Conservation (phyloP, 2,888 invertebrate genomes). For the Xanthia togata region DNA sequence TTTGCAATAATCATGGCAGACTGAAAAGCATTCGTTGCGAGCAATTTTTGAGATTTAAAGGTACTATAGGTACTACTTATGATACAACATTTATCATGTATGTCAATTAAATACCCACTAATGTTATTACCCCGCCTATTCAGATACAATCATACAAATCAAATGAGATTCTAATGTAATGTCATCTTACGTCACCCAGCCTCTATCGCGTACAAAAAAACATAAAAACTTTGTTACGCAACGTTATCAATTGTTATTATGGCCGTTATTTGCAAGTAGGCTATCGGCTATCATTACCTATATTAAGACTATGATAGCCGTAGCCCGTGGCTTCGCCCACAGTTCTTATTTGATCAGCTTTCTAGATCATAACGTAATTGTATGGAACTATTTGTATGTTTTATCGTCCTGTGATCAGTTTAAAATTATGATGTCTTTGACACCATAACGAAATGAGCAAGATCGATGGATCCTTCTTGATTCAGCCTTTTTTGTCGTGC, state of each 20-base stretch:
- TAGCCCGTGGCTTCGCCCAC: conserved; percentile 51
- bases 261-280: conserved; percentile 60
- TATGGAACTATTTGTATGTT: conserved; percentile 23
- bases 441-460: background rate
- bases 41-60: background rate
- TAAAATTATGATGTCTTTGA: conserved; percentile 21
- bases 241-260: conserved; percentile 62
- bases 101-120: conserved; percentile 17
- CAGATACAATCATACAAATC: conserved; percentile 28
- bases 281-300: conserved; percentile 62
- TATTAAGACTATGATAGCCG: conserved; percentile 47
- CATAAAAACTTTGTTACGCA: conserved; percentile 51
- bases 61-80: conserved; percentile 1
- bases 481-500: background rate
- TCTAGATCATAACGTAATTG: conserved; percentile 54
- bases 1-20: conserved; percentile 29
- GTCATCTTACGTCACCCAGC: conserved; percentile 54
- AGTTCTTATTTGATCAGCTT: conserved; percentile 51
- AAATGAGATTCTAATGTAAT: conserved; percentile 40
- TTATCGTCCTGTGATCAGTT: conserved; percentile 22
- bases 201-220: conserved; percentile 50
- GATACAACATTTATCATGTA: background rate
- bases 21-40: conserved; percentile 13
- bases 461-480: background rate
- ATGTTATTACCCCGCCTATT: conserved; percentile 39